Evolutionary conservation across 2,888 invertebrate genomes (phyloP).

Genomic region (Enchytraeus crypticus): DNA sequence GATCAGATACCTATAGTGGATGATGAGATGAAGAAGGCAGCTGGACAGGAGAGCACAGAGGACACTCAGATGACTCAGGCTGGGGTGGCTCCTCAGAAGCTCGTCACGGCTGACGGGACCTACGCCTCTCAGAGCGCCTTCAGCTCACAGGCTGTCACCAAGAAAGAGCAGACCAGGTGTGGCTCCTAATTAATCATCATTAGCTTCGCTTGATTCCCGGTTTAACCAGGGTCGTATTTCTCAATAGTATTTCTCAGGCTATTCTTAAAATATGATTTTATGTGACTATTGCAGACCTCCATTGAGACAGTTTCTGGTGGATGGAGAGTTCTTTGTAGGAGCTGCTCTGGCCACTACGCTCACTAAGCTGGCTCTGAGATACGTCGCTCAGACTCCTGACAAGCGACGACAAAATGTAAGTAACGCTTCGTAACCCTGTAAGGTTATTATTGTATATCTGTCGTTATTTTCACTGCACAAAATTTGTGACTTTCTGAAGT

Average conservation of each 20-base stretch:
- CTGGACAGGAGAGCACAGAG: slow-evolving; percentile 52
- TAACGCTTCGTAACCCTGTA: too few relatives aligned
- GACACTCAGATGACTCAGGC: slow-evolving; percentile 25
- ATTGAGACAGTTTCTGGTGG: slow-evolving; percentile 76
- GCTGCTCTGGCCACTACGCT: slow-evolving; percentile 83
- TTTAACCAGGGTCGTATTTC: not conserved
- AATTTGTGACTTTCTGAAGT: too few relatives aligned
- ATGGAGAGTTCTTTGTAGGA: slow-evolving; percentile 91
- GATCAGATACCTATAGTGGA: slow-evolving; percentile 56
- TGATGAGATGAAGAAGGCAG: slow-evolving; percentile 59
- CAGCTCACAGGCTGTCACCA: slow-evolving; percentile 55
- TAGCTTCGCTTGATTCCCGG: not conserved
- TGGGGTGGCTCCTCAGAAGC: slow-evolving; percentile 56
- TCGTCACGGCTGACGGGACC: slow-evolving; percentile 96
- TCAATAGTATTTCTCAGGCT: too few relatives aligned
- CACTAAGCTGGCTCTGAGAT: slow-evolving; percentile 76
- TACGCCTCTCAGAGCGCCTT: slow-evolving; percentile 98
- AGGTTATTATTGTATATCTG: too few relatives aligned
- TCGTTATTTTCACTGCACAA: too few relatives aligned
- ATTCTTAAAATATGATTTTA: too few relatives aligned
- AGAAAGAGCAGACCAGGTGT: slow-evolving; percentile 42
- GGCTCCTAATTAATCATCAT: too few relatives aligned
- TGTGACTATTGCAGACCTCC: slow-evolving; percentile 59
- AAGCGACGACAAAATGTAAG: slow-evolving; percentile 47
- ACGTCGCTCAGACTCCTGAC: slow-evolving; percentile 49